These are phyloP conservation scores for Drosophila athabasca DNA, from an alignment of 1,140 invertebrate species.

Conservation along the genomic window DNA sequence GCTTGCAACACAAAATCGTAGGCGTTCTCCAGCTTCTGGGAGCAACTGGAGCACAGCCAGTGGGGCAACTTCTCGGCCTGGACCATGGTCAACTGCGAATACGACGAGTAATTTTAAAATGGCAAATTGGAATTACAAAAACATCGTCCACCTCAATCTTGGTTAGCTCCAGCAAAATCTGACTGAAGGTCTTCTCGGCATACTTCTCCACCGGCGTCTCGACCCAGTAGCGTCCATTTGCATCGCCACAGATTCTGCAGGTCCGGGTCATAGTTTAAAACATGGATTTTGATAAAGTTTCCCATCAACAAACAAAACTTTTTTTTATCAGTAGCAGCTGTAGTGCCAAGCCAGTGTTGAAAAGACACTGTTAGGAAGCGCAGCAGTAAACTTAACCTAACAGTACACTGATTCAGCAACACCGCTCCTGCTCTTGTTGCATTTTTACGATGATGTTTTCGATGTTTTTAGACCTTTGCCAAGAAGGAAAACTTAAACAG, in stretches of 20 bases:
- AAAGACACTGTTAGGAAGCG: background rate
- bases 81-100: slow-evolving; percentile 34
- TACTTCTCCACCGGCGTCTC: slow-evolving; percentile 65
- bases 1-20: slow-evolving; percentile 64
- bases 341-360: slow-evolving; percentile 2
- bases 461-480: no score
- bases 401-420: no score
- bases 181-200: slow-evolving; percentile 55
- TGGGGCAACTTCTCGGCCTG: slow-evolving; percentile 49
- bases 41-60: slow-evolving; percentile 57
- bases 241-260: slow-evolving; percentile 54
- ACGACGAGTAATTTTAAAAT: background rate
- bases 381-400: no score
- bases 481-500: no score
- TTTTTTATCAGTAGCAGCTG: background rate
- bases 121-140: slow-evolving; percentile 7
- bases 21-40: slow-evolving; percentile 45
- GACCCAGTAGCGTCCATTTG: slow-evolving; percentile 62
- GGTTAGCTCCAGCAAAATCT: slow-evolving; percentile 53
- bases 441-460: background rate
- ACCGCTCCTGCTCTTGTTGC: slow-evolving; percentile 21
- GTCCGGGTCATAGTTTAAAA: slow-evolving; percentile 48
- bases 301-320: background rate
- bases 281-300: background rate
- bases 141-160: slow-evolving; percentile 45